Evolutionary conservation across 2,888 invertebrate genomes (phyloP).

Genomic region (Drosophila paranaensis): DNA sequence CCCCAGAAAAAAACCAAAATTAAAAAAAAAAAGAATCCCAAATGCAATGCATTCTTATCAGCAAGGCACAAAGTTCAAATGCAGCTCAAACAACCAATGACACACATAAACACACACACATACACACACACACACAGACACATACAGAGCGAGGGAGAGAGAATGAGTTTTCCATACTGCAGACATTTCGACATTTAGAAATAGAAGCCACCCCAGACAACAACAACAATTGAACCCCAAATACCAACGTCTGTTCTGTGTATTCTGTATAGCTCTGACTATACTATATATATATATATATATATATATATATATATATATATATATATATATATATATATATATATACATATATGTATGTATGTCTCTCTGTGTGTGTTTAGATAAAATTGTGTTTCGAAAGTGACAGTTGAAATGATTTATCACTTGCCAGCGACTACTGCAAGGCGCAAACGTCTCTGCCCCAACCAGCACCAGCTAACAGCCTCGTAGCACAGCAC

Average conservation of each 20-base stretch:
- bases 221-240: conserved; percentile 51
- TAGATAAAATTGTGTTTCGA: conserved; percentile 85
- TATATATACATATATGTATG: conserved; percentile 15
- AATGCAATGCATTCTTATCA: conserved; percentile 45
- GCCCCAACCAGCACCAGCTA: conserved; percentile 20
- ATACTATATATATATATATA: conserved; percentile 16
- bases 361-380: conserved; percentile 65
- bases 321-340: conserved; percentile 31
- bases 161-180: conserved; percentile 65
- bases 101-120: conserved; percentile 31
- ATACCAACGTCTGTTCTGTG: conserved; percentile 54
- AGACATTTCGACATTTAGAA: conserved; percentile 45
- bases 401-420: conserved; percentile 85
- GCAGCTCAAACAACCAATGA: conserved; percentile 41
- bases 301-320: conserved; percentile 33
- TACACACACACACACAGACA: neutral
- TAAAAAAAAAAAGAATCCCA: conserved; percentile 15
- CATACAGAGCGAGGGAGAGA: no score
- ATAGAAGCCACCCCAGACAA: conserved; percentile 50
- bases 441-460: conserved; percentile 69
- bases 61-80: conserved; percentile 51
- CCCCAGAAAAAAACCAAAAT: neutral
- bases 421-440: conserved; percentile 82
- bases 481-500: neutral
- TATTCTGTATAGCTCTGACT: conserved; percentile 25